Evolutionary conservation across 2,888 invertebrate species (phyloP), one percentile per base, ranked within the genome.

Genomic region (Dendrolimus houi): DNA sequence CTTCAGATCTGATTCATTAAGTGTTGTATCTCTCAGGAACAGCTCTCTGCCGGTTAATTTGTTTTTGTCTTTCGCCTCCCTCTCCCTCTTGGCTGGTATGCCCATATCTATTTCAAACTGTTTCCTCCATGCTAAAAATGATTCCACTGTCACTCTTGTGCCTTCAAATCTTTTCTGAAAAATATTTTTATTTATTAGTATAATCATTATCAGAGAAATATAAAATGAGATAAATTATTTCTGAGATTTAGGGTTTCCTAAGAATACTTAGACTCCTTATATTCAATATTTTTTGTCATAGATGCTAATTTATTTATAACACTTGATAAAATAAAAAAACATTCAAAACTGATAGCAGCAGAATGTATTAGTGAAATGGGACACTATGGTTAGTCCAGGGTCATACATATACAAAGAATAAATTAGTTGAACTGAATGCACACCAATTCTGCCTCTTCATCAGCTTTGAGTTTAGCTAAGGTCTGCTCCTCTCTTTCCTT

Each of bases 1-100:
- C 85, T 97, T 96, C 60, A 99, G 94, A 91, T 99, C 99, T 7
- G 99, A 99, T 73, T 98, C 97, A 85, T 96, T 97, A 65, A 99
- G 93, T 1, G 98, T 96, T 62, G 95, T 96, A 81, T 99, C 99
- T 58, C 93, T 94, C 83, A 99, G 92, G 92, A 99, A 99, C 57
- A 99, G 89, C 84, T 99, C 98, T 77, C 94, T 94, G 13, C 99
- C 99, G 0, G 98, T 98, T 52, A 98, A 87, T 83, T 98, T 98
- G 72, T 94, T 96, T 52, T 93, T 94, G 61, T 95, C 95, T 62
- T 93, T 94, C 41, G 93, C 93, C 55, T 93, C 93, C 60, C 93
- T 93, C 74, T 95, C 96, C 58, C 93, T 91, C 74, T 93, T 94
- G 7, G 94, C 94, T 0, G 93, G 92, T 55, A 95, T 94, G 53